Conservation (phyloP, 30 jellyfish, hydroid and myxozoan genomes). For the Clytia hemisphaerica region DNA sequence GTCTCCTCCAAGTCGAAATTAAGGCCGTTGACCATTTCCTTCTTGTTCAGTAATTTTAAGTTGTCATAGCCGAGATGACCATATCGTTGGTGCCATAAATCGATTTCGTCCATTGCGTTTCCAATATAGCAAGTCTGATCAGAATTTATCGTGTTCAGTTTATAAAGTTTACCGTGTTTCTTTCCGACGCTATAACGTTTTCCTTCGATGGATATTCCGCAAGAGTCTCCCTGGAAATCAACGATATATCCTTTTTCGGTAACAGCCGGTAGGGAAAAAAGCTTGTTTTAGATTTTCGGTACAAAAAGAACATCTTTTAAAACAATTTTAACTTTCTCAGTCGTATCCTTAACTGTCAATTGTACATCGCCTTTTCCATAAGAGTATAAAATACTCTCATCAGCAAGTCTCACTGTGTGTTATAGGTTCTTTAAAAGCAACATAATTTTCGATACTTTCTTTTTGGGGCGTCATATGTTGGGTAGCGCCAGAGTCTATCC, state of each 20-base stretch:
- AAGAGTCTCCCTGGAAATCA: too few species aligned
- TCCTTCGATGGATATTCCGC: too few species aligned
- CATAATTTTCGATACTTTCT: constrained; percentile 6
- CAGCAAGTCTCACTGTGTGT: constrained; percentile 44
- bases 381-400: constrained; percentile 6
- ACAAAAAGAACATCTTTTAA: constrained; percentile 38
- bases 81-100: constrained; percentile 35
- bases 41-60: constrained; percentile 9
- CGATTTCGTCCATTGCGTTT: background rate
- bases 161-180: constrained; percentile 33
- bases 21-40: constrained; percentile 29
- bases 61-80: constrained; percentile 48
- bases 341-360: constrained; percentile 13
- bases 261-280: constrained; percentile 30
- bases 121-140: constrained; percentile 7
- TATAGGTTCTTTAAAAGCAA: too few species aligned
- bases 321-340: constrained; percentile 6
- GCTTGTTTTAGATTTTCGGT: constrained; percentile 14
- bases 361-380: constrained; percentile 37
- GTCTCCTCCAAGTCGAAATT: background rate
- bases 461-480: constrained; percentile 43
- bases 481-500: constrained; percentile 50
- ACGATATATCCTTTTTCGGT: too few species aligned
- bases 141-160: background rate
- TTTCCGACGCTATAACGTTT: too few species aligned